Base-by-base conservation (phyloP, 2,888 invertebrate genomes). In the Drosophila bunnanda region DNA sequence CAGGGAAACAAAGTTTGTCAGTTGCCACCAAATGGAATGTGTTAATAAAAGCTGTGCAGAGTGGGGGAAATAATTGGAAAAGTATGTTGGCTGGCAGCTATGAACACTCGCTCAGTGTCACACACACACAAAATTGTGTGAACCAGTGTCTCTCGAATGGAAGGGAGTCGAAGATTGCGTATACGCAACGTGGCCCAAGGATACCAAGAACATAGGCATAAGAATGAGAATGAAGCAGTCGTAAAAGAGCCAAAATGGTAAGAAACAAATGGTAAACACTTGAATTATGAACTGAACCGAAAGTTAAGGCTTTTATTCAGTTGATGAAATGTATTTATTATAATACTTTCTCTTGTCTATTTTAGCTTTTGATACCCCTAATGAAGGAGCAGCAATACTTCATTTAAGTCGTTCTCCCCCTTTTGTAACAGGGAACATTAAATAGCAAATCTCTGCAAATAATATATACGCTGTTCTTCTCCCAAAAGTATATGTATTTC, bases 271-370 rank as follows among this genome's bases (percentile, higher is more conserved):
- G 66, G 65, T 60, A 43, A 77, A 39, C 57, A 58, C 38, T 50
- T 58, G n/a, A 70, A 77, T 65, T 70, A 78, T 75, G 41, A 75
- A 62, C 77, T 55, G 48, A 48, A n/a, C n/a, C 10, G 17, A 68
- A 72, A 52, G 53, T 81, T 81, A 77, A 82, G 79, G 78, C 75
- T 72, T 62, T 20, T 36, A 64, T 66, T 67, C 46, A 76, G 55
- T 66, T 82, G 77, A 84, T 81, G 77, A 76, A 71, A 80, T 80
- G 76, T 73, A 74, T 87, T 76, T 79, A 70, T 70, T 73, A 72
- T 52, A 72, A 58, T 59, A 66, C 32, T 12, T 4, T 32, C 2
- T 12, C 30, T 28, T 28, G 8, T 32, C 64, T 44, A 64, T 56
- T 57, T 15, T 34, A 50, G 39, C 41, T 72, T 61, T 72, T 67